phyloP scores from a whole-genome alignment of 2,113 vertebrate genomes.

The Boleophthalmus pectinirostris region DNA sequence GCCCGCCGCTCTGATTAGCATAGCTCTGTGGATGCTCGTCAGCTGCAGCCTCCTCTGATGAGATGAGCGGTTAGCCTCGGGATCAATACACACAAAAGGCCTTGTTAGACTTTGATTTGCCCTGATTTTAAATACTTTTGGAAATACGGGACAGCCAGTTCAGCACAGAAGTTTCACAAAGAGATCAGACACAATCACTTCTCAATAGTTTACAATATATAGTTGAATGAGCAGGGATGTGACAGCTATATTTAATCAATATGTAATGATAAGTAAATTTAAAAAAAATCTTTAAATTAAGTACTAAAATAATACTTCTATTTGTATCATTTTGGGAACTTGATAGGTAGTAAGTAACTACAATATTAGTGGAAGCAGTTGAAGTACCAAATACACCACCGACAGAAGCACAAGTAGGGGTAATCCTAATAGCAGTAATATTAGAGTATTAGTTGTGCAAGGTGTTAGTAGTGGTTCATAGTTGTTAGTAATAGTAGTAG shows the following conservation, averaged over 20 bases:
- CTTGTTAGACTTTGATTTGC: slow-evolving; percentile 13
- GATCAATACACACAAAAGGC: slow-evolving; percentile 7
- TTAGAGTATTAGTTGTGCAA: no score
- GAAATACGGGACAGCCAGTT: background rate
- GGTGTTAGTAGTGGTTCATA: no score
- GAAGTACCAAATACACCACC: background rate
- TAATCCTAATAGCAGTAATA: background rate
- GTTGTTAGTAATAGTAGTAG: no score
- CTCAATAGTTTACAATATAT: background rate
- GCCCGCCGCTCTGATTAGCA: slow-evolving; percentile 76
- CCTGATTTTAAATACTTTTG: slow-evolving; percentile 15
- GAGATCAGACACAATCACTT: slow-evolving; percentile 2
- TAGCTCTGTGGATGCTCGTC: slow-evolving; percentile 69
- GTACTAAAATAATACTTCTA: no score
- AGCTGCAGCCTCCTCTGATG: slow-evolving; percentile 53
- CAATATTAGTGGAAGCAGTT: background rate
- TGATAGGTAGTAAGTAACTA: no score
- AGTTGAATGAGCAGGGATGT: background rate
- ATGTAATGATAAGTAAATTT: no score
- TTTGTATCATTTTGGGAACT: no score
- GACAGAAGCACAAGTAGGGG: background rate
- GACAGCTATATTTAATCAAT: background rate
- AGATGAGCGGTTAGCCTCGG: slow-evolving; percentile 14
- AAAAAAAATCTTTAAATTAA: no score
- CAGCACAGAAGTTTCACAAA: background rate